Conservation (phyloP, 2,113 vertebrate species). For the Nyctibius bracteatus region DNA sequence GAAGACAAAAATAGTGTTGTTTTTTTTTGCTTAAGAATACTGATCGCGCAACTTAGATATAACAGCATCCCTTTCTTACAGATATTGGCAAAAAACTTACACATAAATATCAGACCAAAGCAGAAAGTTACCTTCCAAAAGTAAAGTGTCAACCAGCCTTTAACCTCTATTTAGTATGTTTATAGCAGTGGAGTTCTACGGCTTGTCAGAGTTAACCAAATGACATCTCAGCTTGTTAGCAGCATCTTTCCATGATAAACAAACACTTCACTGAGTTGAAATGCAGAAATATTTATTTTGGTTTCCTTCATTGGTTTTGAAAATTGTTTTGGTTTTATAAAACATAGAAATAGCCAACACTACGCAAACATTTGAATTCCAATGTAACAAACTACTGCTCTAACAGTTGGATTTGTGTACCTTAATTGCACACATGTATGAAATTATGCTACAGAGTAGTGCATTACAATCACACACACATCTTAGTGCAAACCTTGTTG, state of each 20-base stretch:
- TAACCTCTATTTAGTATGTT: neutral
- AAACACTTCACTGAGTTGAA: conserved; percentile 57
- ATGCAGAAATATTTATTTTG: conserved; percentile 84
- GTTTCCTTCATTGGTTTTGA: conserved; percentile 82
- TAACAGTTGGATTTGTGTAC: conserved; percentile 65
- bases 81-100: neutral
- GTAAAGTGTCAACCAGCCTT: neutral
- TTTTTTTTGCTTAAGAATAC: neutral
- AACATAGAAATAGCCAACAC: conserved; percentile 82
- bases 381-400: conserved; percentile 72
- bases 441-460: conserved; percentile 75
- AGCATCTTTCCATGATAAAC: neutral
- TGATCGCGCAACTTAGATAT: neutral
- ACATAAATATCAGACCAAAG: neutral
- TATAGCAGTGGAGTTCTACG: neutral
- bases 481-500: conserved; percentile 75
- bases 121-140: neutral
- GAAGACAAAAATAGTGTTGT: neutral
- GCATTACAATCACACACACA: conserved; percentile 72
- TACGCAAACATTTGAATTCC: conserved; percentile 77
- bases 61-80: neutral
- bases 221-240: neutral
- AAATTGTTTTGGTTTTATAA: conserved; percentile 84
- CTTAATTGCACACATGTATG: conserved; percentile 59
- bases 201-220: neutral